Evolutionary conservation across 2,888 invertebrate species (phyloP).

Genomic region (Pedicia rivosa): DNA sequence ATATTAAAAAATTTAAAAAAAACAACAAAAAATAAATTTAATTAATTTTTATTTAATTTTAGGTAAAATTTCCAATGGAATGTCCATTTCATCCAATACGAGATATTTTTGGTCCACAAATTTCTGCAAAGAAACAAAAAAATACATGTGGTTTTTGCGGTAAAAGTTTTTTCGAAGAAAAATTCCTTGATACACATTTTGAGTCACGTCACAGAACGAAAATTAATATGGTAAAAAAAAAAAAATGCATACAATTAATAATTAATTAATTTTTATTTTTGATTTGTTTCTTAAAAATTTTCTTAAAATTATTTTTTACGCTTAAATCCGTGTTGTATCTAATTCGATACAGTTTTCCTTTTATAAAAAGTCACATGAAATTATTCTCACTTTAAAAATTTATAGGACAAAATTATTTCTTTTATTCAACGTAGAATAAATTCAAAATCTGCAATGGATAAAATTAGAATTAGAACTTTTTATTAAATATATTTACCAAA

Average conservation of each 20-base stretch:
- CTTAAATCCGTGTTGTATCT: too few species aligned
- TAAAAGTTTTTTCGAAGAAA: conserved; percentile 80
- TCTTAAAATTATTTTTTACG: conserved; percentile 4
- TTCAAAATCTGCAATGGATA: too few species aligned
- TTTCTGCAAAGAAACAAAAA: conserved; percentile 71
- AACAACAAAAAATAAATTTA: conserved; percentile 6
- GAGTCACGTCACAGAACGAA: conserved; percentile 73
- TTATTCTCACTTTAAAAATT: too few species aligned
- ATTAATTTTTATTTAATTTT: conserved; percentile 1
- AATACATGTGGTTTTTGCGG: conserved; percentile 87
- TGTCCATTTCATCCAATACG: conserved; percentile 79
- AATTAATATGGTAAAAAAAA: conserved; percentile 53
- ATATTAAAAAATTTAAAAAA: background rate
- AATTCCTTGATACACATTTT: conserved; percentile 74
- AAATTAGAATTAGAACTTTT: too few species aligned
- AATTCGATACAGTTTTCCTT: too few species aligned
- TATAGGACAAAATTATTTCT: too few species aligned
- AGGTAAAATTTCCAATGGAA: conserved; percentile 69
- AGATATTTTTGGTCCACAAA: conserved; percentile 77
- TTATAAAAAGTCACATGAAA: too few species aligned
- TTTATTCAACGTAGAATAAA: too few species aligned
- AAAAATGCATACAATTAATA: background rate
- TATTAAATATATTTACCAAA: too few species aligned
- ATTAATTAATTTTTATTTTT: background rate
- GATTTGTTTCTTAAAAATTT: background rate